Conservation (phyloP, 1,140 invertebrate genomes). For the Hylaeus anthracinus region DNA sequence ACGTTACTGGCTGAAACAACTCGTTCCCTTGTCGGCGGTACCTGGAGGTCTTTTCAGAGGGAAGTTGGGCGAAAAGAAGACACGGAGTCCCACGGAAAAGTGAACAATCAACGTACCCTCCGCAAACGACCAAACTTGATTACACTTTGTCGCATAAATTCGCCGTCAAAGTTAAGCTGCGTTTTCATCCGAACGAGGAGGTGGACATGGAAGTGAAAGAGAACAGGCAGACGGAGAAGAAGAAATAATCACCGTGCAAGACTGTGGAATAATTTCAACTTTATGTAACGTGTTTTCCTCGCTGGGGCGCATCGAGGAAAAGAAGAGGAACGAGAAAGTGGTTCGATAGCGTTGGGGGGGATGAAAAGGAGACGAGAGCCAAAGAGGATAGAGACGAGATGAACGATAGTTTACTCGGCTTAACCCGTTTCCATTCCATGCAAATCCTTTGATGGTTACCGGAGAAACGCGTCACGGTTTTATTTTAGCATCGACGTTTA, state of each 20-base stretch:
- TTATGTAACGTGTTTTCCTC: no score
- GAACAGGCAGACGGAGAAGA: not conserved
- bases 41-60: not conserved
- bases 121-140: slow-evolving; percentile 26
- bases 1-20: slow-evolving; percentile 14
- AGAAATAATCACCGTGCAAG: not conserved
- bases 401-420: slow-evolving; percentile 23
- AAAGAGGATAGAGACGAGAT: not conserved
- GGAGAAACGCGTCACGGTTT: slow-evolving; percentile 41
- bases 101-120: slow-evolving; percentile 15
- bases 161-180: not conserved
- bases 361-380: not conserved
- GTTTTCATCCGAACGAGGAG: not conserved
- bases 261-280: not conserved
- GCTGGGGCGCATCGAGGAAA: not conserved
- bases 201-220: not conserved
- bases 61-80: slow-evolving; percentile 20
- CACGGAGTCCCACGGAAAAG: not conserved
- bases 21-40: not conserved
- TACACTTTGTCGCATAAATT: slow-evolving; percentile 19
- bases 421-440: slow-evolving; percentile 34
- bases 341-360: not conserved
- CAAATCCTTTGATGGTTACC: slow-evolving; percentile 40
- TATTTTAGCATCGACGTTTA: slow-evolving; percentile 56
- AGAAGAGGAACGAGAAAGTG: not conserved